Conservation (phyloP, 2,888 invertebrate species). For the Campaea margaritaria region DNA sequence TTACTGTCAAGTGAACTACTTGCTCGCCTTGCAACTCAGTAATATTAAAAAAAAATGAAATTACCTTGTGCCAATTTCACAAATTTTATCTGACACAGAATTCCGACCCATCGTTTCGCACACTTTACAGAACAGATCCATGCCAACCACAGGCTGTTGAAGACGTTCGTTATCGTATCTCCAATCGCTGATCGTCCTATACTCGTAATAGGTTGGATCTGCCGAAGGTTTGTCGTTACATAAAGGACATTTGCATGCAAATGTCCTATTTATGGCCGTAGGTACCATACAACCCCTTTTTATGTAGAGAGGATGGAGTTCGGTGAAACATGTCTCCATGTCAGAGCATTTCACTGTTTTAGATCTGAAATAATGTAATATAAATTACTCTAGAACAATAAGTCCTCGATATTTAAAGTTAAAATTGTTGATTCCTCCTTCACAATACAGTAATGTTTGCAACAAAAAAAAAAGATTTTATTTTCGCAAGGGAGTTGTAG, state of each 20-base stretch:
- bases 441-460: too few species aligned
- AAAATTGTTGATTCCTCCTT: too few species aligned
- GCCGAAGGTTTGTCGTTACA: conserved; percentile 70
- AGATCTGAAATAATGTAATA: conserved; percentile 47
- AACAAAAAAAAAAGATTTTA: too few species aligned
- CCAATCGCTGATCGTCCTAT: conserved; percentile 64
- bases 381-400: too few species aligned
- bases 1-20: too few species aligned
- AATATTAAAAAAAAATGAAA: too few species aligned
- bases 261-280: conserved; percentile 61
- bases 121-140: conserved; percentile 63
- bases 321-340: conserved; percentile 61
- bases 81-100: conserved; percentile 51
- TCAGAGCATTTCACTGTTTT: conserved; percentile 49
- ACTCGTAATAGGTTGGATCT: conserved; percentile 59
- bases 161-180: conserved; percentile 65
- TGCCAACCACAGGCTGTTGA: conserved; percentile 46
- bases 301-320: conserved; percentile 65
- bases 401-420: too few species aligned
- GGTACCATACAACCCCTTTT: conserved; percentile 65
- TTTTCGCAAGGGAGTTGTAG: too few species aligned
- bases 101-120: conserved; percentile 62
- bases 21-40: too few species aligned
- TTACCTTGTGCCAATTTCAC: conserved; percentile 61
- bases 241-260: conserved; percentile 71